Base-by-base conservation (phyloP, 2,888 invertebrate genomes). In the Tenthredo amoena region DNA sequence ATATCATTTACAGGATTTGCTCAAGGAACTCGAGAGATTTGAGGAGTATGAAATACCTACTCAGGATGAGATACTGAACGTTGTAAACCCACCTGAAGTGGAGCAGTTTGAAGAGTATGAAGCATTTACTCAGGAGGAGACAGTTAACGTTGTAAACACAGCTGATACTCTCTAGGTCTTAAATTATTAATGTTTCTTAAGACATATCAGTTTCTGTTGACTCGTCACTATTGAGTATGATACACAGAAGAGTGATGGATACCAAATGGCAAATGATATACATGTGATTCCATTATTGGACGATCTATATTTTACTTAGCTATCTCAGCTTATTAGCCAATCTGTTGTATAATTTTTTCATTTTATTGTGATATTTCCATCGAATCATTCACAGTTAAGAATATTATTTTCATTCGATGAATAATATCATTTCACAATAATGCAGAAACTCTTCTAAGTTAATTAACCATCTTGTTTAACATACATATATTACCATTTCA, bases 1-100 rank as follows among this genome's bases (percentile, higher is more conserved):
- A 87, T 86, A 87, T 79, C 21, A 12, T 89, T 86, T 88, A 37
- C 85, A 93, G 93, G 93, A 93, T 89, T 93, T 93, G 91, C 92
- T 93, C 91, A 91, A 93, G 88, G 93, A 93, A 90, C 89, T 93
- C 84, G 88, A 91, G 88, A 91, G 90, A 86, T 92, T 93, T 87
- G 91, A 92, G 86, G 88, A 89, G 58, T 91, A 90, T 85, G 87
- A 86, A 85, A 84, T 85, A 72, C 83, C 86, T 76, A 81, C 71
- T 21, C 62, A 58, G 58, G 55, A 58, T 62, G 85, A 85, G 76
- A 79, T 86, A 21, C 83, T 84, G 31, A 82, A 86, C 76, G 85
- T 81, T 40, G 62, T 81, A 62, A 37, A 81, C 34, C 62, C 40
- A 4, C 21, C 58, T 4, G 92, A 93, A 90, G 89, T 93, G 81